A percentile compares a stretch with the other conserved stretches of the same genome.
phyloP scores from a whole-genome alignment of 2,888 invertebrate species.

The Tanypteryx hageni region DNA sequence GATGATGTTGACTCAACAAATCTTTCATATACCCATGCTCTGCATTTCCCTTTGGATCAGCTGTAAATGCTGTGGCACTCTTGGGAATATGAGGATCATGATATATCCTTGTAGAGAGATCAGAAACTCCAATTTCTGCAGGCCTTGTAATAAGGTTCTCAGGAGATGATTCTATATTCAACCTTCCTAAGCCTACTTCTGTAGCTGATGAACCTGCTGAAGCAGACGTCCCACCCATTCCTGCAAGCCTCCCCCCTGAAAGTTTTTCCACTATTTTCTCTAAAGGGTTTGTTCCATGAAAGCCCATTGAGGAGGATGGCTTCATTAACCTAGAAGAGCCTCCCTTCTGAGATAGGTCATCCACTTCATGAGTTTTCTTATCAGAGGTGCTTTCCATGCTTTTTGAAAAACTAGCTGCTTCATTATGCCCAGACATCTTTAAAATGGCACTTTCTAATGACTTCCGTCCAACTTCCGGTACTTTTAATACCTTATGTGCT shows the following conservation, averaged over 20 bases:
- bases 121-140: slow-evolving; percentile 9
- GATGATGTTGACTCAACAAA: neutral
- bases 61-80: neutral
- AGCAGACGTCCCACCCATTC: slow-evolving; percentile 66
- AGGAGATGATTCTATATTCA: neutral
- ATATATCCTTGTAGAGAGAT: neutral
- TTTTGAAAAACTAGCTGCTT: slow-evolving; percentile 1
- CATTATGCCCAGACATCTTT: slow-evolving; percentile 44
- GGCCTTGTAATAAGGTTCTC: slow-evolving; percentile 41
- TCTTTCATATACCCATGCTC: slow-evolving; percentile 42
- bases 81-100: neutral
- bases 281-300: slow-evolving; percentile 70
- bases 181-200: neutral
- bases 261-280: slow-evolving; percentile 74
- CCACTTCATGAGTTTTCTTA: slow-evolving; percentile 10
- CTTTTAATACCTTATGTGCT: slow-evolving; percentile 39
- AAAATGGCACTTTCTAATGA: slow-evolving; percentile 52
- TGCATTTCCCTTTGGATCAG: neutral
- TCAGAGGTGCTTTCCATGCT: neutral
- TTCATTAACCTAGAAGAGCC: slow-evolving; percentile 7
- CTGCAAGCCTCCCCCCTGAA: slow-evolving; percentile 72
- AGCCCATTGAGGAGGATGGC: neutral
- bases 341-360: slow-evolving; percentile 14
- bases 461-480: slow-evolving; percentile 37
- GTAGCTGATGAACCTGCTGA: neutral